phyloP scores from a whole-genome alignment of 2,888 invertebrate species.

The Tipula helvola region DNA sequence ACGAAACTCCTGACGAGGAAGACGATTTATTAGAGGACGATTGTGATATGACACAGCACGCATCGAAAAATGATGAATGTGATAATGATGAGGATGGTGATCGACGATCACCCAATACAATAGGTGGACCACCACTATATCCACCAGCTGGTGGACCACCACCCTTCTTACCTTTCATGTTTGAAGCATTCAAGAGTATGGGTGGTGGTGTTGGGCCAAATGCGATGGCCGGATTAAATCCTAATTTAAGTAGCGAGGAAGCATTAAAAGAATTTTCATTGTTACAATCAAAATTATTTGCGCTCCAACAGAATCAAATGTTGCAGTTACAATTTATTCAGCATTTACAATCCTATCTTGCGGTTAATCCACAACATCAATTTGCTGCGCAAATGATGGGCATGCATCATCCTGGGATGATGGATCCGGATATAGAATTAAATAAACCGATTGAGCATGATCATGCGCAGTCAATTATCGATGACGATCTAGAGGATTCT shows the following conservation, averaged over 20 bases:
- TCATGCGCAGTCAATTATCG: background rate
- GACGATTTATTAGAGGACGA: conserved; percentile 6
- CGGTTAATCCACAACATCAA: conserved; percentile 21
- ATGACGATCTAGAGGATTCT: background rate
- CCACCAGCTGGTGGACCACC: conserved; percentile 21
- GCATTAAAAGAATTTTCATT: conserved; percentile 75
- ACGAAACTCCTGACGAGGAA: conserved; percentile 6
- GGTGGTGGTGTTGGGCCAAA: conserved; percentile 36
- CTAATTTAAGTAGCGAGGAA: conserved; percentile 51
- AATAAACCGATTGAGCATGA: background rate
- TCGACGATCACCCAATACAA: background rate
- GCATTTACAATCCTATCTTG: conserved; percentile 79
- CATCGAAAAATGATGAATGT: background rate
- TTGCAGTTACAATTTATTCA: conserved; percentile 89
- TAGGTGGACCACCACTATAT: conserved; percentile 23
- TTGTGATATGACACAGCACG: background rate
- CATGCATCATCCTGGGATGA: background rate
- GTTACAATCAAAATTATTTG: conserved; percentile 79
- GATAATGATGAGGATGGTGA: conserved; percentile 22
- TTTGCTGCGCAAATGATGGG: background rate
- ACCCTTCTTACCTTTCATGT: conserved; percentile 59
- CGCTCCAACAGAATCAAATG: conserved; percentile 89
- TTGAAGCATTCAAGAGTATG: conserved; percentile 88
- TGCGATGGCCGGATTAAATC: conserved; percentile 69
- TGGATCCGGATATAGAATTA: background rate